phyloP scores from a whole-genome alignment of 2,888 invertebrate species.

The Camptogramma bilineatum region DNA sequence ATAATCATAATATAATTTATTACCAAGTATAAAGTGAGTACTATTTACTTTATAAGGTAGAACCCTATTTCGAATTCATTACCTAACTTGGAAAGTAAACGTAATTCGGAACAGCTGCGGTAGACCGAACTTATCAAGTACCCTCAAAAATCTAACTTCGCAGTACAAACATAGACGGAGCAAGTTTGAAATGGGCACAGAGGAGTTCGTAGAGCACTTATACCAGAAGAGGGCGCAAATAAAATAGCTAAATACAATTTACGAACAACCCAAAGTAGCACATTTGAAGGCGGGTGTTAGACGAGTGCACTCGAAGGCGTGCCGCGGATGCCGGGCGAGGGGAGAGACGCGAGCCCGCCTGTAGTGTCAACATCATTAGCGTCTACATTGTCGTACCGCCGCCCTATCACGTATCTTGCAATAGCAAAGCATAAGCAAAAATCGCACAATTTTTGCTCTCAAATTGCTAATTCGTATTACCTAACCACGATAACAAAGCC shows the following conservation, averaged over 20 bases:
- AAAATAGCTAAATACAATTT: conserved; percentile 61
- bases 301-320: conserved; percentile 61
- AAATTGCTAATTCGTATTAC: too few relatives aligned
- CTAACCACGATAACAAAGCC: too few relatives aligned
- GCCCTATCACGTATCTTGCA: too few relatives aligned
- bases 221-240: conserved; percentile 43
- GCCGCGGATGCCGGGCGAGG: conserved; percentile 44
- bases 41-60: not conserved
- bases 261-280: conserved; percentile 57
- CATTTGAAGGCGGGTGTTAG: conserved; percentile 54
- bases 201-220: conserved; percentile 33
- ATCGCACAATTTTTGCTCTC: too few relatives aligned
- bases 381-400: conserved; percentile 62
- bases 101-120: conserved; percentile 43
- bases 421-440: too few relatives aligned
- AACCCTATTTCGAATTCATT: conserved; percentile 20
- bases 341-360: conserved; percentile 63
- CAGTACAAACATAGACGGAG: conserved; percentile 29
- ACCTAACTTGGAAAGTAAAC: conserved; percentile 39
- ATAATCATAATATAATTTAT: too few relatives aligned
- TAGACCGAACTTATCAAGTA: conserved; percentile 26
- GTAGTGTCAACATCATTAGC: conserved; percentile 83
- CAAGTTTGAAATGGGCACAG: conserved; percentile 24
- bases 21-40: too few relatives aligned
- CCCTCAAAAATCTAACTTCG: conserved; percentile 30